Percentiles rank a stretch among this genome's conserved stretches.
These are phyloP conservation scores for Tinea trinotella DNA, from an alignment of 2,888 invertebrate genomes.

Conservation along the genomic window DNA sequence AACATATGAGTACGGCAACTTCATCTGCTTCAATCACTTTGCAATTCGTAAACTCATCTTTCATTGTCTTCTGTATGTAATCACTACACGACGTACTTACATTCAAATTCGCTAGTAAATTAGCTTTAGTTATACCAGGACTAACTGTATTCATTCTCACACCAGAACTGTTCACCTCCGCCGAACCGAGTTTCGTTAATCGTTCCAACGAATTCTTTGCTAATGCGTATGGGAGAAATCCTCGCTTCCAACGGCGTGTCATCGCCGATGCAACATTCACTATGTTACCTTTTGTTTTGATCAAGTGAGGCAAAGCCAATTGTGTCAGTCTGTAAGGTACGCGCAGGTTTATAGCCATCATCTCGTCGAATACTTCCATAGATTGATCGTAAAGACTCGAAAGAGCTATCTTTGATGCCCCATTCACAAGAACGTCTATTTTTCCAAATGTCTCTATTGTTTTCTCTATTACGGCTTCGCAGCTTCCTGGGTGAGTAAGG, in stretches of 20 bases:
- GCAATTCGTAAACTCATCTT: constrained; percentile 27
- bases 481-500: constrained; percentile 31
- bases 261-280: constrained; percentile 38
- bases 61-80: constrained; percentile 25
- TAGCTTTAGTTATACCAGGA: constrained; percentile 37
- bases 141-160: constrained; percentile 39
- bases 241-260: constrained; percentile 31
- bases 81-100: constrained; percentile 26
- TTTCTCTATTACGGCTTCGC: constrained; percentile 33
- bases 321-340: constrained; percentile 37
- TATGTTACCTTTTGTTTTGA: constrained; percentile 40
- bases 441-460: constrained; percentile 36
- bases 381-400: constrained; percentile 34
- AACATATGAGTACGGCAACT: constrained; percentile 34
- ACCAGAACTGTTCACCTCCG: constrained; percentile 34
- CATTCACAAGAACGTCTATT: constrained; percentile 39
- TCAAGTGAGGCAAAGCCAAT: constrained; percentile 34
- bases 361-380: constrained; percentile 36
- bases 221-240: constrained; percentile 33
- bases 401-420: constrained; percentile 33
- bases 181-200: constrained; percentile 35
- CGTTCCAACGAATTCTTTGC: constrained; percentile 36
- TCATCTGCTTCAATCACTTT: constrained; percentile 36
- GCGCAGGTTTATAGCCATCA: constrained; percentile 39
- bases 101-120: constrained; percentile 32